Evolutionary conservation across 2,888 invertebrate species (phyloP), one percentile per base, ranked within the genome.

Genomic region (Carpatolechia fugitivella): DNA sequence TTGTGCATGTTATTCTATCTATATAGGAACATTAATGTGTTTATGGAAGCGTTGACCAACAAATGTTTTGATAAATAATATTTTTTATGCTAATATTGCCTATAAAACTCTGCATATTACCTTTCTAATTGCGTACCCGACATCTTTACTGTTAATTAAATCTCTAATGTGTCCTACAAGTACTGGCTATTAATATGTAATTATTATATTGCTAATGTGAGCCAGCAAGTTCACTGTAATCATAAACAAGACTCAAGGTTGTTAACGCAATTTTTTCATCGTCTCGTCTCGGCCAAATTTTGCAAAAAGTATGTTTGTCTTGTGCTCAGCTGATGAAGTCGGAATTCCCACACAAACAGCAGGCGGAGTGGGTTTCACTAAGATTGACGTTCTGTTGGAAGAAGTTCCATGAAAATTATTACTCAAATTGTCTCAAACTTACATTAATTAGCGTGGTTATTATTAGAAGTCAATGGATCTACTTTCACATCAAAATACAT

Each of bases 241-340:
- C 29, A 58, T 66, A 68, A 69, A 69, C 64, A 70, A 62, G 50
- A 56, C 56, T 62, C 66, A 66, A 68, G 68, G 65, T 63, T 66
- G 61, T 67, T n/a, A 64, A 60, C 41, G 11, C 24, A n/a, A 36
- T 55, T 29, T 62, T 61, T 57, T 58, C 50, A 35, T 24, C 24
- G 24, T 24, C n/a, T 41, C 38, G 50, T 51, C 30, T 36, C 24
- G 8, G 18, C 1, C 35, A 13, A 38, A 54, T 58, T 59, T 63
- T 63, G 59, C 60, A 49, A 49, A 49, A 49, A 49, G 29, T 44
- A 24, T 44, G 44, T 44, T 24, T 44, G 24, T 29, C 14, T 44
- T 44, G 4, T 13, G 29, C 29, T 44, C 44, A 44, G 44, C 44
- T 44, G 44, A 44, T 7, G 24, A 13, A 44, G 8, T 44, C 13